These are phyloP conservation scores for Helicoverpa zea DNA, from an alignment of 1,140 invertebrate species.

Conservation along the genomic window DNA sequence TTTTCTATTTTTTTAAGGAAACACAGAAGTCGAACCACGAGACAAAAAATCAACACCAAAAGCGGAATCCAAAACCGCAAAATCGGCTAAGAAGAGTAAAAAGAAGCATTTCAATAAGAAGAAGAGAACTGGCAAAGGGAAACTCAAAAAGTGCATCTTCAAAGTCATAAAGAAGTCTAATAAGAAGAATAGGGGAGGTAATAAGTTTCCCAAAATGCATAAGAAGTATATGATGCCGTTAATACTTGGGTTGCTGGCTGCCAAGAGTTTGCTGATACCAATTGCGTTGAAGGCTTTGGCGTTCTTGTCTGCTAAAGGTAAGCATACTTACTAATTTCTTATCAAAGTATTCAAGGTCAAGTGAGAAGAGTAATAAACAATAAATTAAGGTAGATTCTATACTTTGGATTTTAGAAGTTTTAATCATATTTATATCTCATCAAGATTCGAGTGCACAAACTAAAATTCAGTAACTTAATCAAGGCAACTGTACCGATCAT, in stretches of 20 bases:
- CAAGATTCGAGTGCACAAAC: no score
- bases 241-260: slow-evolving; percentile 88
- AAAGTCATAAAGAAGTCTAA: slow-evolving; percentile 64
- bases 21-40: slow-evolving; percentile 37
- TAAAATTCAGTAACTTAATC: no score
- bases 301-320: slow-evolving; percentile 87
- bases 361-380: no score
- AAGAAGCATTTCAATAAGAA: slow-evolving; percentile 53
- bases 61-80: slow-evolving; percentile 24
- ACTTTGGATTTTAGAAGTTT: no score
- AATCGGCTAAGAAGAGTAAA: slow-evolving; percentile 50
- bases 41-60: slow-evolving; percentile 38
- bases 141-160: slow-evolving; percentile 69
- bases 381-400: no score
- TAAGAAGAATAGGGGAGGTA: slow-evolving; percentile 62
- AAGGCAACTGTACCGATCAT: no score
- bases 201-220: slow-evolving; percentile 54
- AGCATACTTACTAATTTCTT: not conserved
- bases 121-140: slow-evolving; percentile 60
- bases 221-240: slow-evolving; percentile 87
- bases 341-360: no score
- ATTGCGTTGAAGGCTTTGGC: slow-evolving; percentile 89
- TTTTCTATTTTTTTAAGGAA: not conserved
- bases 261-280: slow-evolving; percentile 89
- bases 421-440: no score